Base-by-base conservation (phyloP, 2,797 vertebrate species). In the Allobates femoralis region DNA sequence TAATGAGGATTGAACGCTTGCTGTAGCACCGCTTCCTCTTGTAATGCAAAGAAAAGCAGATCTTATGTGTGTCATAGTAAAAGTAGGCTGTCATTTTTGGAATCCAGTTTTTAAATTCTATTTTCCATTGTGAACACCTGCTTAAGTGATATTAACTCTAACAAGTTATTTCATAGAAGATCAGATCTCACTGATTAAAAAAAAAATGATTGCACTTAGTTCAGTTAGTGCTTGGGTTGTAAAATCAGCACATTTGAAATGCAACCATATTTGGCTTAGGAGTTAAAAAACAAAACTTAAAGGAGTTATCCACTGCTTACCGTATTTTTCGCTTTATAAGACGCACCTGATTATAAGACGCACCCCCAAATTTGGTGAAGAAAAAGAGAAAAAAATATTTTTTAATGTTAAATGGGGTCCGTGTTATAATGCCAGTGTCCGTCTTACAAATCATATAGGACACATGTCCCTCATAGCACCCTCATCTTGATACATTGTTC, bases 1-100 rank as follows among this genome's bases (percentile, higher is more conserved):
- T 83, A 83, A 83, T 74, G 69, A 83, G 55, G 51, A 74, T 16
- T 60, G 69, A 50, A 62, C 19, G 16, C 55, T 46, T 83, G 55
- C 53, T 69, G 46, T 23, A 5, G 50, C 30, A 60, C 7, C 3
- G 14, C 81, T 73, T 73, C 34, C 26, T 69, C 67, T 67, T 55
- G 19, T 82, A 53, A 56, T 32, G 50, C 41, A 71, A 56, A 71
- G 66, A 71, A 82, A 71, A 62, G 60, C 16, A 26, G 37, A 64
- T 51, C 26, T 30, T 37, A 37, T 51, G 28, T 64, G 62, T 32
- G 16, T 66, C 78, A 64, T 81, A 66, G 21, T 23, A 30, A 8
- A 55, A 30, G 51, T 21, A 26, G 28, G 1, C 26, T 15, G 15
- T 32, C 16, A 21, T 55, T 32, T 74, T 32, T 30, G 50, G 51